phyloP scores from a whole-genome alignment of 2,888 invertebrate species.

The Ophonus ardosiacus region DNA sequence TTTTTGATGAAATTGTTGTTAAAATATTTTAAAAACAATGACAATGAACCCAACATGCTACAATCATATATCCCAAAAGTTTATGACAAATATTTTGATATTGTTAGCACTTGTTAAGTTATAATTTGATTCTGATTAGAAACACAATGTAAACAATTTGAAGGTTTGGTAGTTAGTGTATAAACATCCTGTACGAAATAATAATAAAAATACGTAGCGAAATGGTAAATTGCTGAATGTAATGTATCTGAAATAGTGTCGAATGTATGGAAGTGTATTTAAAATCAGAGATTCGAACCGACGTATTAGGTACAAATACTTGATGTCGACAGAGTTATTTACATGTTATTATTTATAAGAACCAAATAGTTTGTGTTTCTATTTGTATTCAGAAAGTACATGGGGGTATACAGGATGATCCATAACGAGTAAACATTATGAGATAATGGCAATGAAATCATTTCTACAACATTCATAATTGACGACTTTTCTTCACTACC shows the following conservation, averaged over 20 bases:
- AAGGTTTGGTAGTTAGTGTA: slow-evolving; percentile 8
- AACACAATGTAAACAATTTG: background rate
- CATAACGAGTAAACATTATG: too few species aligned
- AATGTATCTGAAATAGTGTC: slow-evolving; percentile 16
- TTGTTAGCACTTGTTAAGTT: background rate
- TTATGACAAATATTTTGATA: background rate
- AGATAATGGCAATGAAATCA: too few species aligned
- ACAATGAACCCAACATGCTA: background rate
- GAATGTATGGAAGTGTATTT: slow-evolving; percentile 10
- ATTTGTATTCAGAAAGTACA: background rate
- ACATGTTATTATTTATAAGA: too few species aligned
- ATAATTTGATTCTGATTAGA: background rate
- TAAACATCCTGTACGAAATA: slow-evolving; percentile 40
- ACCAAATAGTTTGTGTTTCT: background rate
- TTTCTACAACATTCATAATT: too few species aligned
- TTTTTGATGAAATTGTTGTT: background rate
- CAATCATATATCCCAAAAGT: background rate
- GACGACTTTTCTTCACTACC: too few species aligned
- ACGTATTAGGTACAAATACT: background rate
- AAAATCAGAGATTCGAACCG: background rate
- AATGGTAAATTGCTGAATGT: background rate
- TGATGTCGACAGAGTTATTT: too few species aligned
- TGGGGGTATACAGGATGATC: too few species aligned
- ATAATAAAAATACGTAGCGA: slow-evolving; percentile 18
- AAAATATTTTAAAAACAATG: background rate